Conservation (phyloP, 2,888 invertebrate genomes). For the Athalia rosae region DNA sequence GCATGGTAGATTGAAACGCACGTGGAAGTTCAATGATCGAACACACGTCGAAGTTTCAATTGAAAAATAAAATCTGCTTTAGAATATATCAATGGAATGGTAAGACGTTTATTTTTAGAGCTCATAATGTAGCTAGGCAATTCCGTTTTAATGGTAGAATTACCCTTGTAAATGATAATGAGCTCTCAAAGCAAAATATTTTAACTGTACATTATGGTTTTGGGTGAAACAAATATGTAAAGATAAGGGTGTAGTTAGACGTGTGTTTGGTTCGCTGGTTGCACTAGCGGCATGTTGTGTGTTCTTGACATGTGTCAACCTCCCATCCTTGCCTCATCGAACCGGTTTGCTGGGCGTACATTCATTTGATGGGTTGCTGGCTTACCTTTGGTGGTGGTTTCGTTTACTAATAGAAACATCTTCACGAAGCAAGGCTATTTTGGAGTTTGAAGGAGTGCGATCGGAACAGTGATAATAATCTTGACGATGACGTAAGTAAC, state of each 20-base stretch:
- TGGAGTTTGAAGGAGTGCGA: slow-evolving; percentile 74
- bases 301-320: slow-evolving; percentile 72
- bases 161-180: too few relatives aligned
- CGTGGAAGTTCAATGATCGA: slow-evolving; percentile 21
- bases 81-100: too few relatives aligned
- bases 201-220: not conserved
- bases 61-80: not conserved
- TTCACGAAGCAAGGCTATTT: slow-evolving; percentile 78
- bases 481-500: slow-evolving; percentile 69
- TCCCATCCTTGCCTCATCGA: slow-evolving; percentile 66
- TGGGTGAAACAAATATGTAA: slow-evolving; percentile 23
- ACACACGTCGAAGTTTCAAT: slow-evolving; percentile 25
- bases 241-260: slow-evolving; percentile 53
- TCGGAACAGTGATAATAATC: slow-evolving; percentile 68
- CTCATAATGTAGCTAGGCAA: too few relatives aligned
- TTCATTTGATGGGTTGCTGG: slow-evolving; percentile 60
- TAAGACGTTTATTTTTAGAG: too few relatives aligned
- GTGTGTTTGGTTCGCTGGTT: slow-evolving; percentile 70
- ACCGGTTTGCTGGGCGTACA: slow-evolving; percentile 18
- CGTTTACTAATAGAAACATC: slow-evolving; percentile 77
- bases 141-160: too few relatives aligned
- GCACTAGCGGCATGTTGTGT: slow-evolving; percentile 73
- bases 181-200: too few relatives aligned
- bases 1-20: slow-evolving; percentile 35
- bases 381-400: slow-evolving; percentile 63